phyloP scores from a whole-genome alignment of 2,113 vertebrate species.

The Anguilla rostrata region DNA sequence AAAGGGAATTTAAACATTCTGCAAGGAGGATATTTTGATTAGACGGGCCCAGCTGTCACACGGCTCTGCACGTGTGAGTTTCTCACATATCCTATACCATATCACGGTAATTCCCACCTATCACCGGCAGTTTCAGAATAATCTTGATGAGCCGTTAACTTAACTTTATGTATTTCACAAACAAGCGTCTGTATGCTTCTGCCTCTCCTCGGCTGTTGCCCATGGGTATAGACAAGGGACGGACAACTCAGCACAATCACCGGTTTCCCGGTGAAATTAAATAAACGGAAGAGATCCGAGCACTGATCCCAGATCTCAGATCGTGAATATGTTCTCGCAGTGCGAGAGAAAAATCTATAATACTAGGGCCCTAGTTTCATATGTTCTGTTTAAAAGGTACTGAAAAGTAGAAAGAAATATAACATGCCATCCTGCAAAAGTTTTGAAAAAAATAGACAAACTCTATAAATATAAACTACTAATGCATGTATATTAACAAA shows the following conservation, averaged over 20 bases:
- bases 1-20: slow-evolving; percentile 12
- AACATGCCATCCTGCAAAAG: neutral
- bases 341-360: neutral
- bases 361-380: neutral
- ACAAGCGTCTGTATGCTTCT: neutral
- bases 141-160: slow-evolving; percentile 50
- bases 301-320: neutral
- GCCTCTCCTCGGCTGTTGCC: neutral
- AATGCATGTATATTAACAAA: neutral
- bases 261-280: slow-evolving; percentile 36
- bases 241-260: neutral
- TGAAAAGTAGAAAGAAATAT: neutral
- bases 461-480: neutral
- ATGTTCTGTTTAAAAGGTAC: neutral
- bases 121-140: slow-evolving; percentile 55
- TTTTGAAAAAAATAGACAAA: neutral
- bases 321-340: neutral
- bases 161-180: slow-evolving; percentile 13
- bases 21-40: neutral
- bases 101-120: slow-evolving; percentile 23
- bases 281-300: neutral
- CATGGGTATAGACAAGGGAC: neutral
- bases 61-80: neutral
- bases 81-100: slow-evolving; percentile 20
- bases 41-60: neutral